Base-by-base conservation (phyloP, 1,140 invertebrate genomes). In the Episyrphus balteatus region DNA sequence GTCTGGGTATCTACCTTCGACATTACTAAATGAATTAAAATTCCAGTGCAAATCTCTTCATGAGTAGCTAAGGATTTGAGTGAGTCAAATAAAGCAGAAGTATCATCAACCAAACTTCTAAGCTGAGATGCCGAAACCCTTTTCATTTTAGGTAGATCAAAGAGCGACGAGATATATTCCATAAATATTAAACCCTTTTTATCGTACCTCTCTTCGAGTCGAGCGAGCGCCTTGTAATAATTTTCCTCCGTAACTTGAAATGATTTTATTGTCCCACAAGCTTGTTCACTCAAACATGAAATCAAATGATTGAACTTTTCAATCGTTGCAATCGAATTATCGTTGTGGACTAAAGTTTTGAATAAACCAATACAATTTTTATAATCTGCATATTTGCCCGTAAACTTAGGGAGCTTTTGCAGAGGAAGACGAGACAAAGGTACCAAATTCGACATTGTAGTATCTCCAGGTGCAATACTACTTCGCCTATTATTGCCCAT, bases 221-320 rank as follows among this genome's bases (percentile, higher is more conserved):
- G n/a, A 2, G 15, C 17, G 2, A 49, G 17, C 1, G 43, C 48
- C 38, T 40, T 43, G 0, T 12, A 1, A 36, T 47, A 51, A 19
- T 51, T 51, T 38, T 51, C 49, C 7, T 40, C 42, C 6, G 49
- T 39, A 10, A 51, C 45, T 19, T 47, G 49, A 39, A 51, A 51
- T 5, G 44, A 33, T 6, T 51, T 31, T 5, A 51, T 26, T 2
- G 36, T 47, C 0, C 18, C 21, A 11, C 43, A 15, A 1, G 46
- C 49, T 43, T 37, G 26, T 17, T 41, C 45, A 31, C 9, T 31
- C 5, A 51, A 12, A 30, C 49, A 51, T 3, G n/a, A 36, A 3
- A 43, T 7, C 10, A 47, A 41, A 44, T 51, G 41, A 9, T 51
- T 51, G 12, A 50, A 50, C 32, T 50, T 50, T 31, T 50, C 44